Base-by-base conservation (phyloP, 2,113 vertebrate species). In the Eptesicus fuscus region DNA sequence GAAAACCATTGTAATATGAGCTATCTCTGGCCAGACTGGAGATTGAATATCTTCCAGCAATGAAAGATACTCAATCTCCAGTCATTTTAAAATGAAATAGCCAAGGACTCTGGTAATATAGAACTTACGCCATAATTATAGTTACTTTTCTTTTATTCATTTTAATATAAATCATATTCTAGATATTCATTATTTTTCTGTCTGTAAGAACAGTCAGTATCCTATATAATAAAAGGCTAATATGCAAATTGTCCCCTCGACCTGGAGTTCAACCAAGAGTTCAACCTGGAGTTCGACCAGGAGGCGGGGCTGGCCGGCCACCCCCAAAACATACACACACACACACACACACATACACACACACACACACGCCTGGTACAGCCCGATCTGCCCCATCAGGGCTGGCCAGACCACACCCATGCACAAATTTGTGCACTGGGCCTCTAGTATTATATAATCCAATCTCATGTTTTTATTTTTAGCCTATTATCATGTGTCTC, bases 391-490 rank as follows among this genome's bases (percentile, higher is more conserved):
- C 59, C 10, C 25, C 10, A 61, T 61, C 23, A 28, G 25, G 23
- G 59, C 59, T 0, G 4, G 25, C 59, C 10, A 11, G 10, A 28
- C 59, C 59, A 9, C 59, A 61, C 9, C 23, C 20, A 28, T 28
- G 59, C 23, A 59, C 3, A 3, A 59, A 23, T 59, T 25, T 1
- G 1, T 59, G 56, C 56, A 59, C 56, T 59, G 22, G 22, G 56
- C 22, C 56, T 59, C 22, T 59, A 25, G 67, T 2, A 74, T 65
- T 95, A 35, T 0, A 83, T 73, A 90, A 95, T 78, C 32, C 13
- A 65, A 51, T n/a, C 14, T 85, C 35, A 67, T 88, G 63, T 89
- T 88, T 89, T 97, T 17, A 69, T 67, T 94, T 42, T 96, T n/a
- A 83, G 30, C 40, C 32, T 77, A 42, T 92, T 88, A 92, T 73